Conservation (phyloP, 2,113 vertebrate genomes). For the Sporophila hypoxantha region DNA sequence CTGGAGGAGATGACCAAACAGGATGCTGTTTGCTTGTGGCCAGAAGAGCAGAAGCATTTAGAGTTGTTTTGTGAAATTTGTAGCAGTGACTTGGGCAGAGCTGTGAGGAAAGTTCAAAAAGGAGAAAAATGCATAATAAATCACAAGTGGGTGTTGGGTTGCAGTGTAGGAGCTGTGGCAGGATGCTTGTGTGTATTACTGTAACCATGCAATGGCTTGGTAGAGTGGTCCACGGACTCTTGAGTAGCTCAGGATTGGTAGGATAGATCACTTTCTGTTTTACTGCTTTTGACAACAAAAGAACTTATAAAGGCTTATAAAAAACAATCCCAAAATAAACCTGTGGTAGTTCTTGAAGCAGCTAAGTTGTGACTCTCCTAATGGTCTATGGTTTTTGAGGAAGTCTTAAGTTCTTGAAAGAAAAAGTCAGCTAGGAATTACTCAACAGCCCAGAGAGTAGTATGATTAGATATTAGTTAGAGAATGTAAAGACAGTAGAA, state of each 20-base stretch:
- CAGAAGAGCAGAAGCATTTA: background rate
- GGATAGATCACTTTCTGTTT: background rate
- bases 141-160: background rate
- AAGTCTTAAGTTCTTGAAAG: background rate
- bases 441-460: background rate
- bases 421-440: background rate
- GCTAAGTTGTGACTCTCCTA: background rate
- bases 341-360: background rate
- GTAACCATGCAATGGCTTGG: rapidly evolving
- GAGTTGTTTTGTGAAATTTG: background rate
- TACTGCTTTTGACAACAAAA: background rate
- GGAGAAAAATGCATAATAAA: background rate
- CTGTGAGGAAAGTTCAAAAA: background rate
- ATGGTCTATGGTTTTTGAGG: rapidly evolving
- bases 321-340: background rate
- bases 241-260: background rate
- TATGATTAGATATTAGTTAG: background rate
- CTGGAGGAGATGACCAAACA: background rate
- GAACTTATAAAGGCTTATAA: background rate
- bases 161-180: background rate
- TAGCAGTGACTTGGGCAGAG: background rate
- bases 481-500: background rate
- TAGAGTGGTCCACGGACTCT: background rate
- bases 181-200: background rate
- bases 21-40: background rate